Evolutionary conservation across 2,888 invertebrate genomes (phyloP).

Genomic region (Arrhopalites spinosus): DNA sequence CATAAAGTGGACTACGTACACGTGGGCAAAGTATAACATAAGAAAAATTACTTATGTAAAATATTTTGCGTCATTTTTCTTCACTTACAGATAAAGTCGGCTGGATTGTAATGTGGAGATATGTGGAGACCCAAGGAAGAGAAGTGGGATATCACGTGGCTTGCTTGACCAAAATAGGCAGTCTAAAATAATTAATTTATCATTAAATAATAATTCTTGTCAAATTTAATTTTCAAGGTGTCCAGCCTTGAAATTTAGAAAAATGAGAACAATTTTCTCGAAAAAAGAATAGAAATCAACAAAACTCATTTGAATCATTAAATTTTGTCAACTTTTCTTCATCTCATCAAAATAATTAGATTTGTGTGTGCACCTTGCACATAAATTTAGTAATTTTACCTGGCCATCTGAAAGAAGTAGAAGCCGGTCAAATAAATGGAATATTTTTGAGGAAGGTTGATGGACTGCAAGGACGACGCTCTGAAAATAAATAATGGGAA

Average conservation of each 20-base stretch:
- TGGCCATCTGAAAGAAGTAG: slow-evolving; percentile 70
- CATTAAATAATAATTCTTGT: not conserved
- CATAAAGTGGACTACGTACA: too few relatives aligned
- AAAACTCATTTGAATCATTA: not conserved
- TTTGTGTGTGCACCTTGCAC: too few relatives aligned
- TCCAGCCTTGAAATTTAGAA: too few relatives aligned
- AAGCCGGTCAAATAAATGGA: slow-evolving; percentile 79
- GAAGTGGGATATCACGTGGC: slow-evolving; percentile 74
- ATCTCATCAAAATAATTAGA: too few relatives aligned
- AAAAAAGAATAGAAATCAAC: too few relatives aligned
- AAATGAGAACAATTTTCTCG: too few relatives aligned
- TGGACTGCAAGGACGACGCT: slow-evolving; percentile 80
- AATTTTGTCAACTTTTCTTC: slow-evolving; percentile 1
- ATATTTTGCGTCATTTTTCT: not conserved
- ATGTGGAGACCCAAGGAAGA: slow-evolving; percentile 72
- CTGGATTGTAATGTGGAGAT: slow-evolving; percentile 79
- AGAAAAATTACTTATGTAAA: not conserved
- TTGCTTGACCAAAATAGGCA: slow-evolving; percentile 76
- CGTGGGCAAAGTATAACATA: too few relatives aligned
- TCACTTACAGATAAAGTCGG: slow-evolving; percentile 77
- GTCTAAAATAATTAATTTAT: slow-evolving; percentile 60
- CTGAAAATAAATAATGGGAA: too few relatives aligned
- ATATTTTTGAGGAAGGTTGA: slow-evolving; percentile 83
- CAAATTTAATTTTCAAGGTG: slow-evolving; percentile 24
- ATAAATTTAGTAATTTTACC: slow-evolving; percentile 32